A percentile compares a stretch with the other conserved stretches of the same genome.
Evolutionary conservation across 2,888 invertebrate genomes (phyloP).

Genomic region (Plagiodera versicolora): DNA sequence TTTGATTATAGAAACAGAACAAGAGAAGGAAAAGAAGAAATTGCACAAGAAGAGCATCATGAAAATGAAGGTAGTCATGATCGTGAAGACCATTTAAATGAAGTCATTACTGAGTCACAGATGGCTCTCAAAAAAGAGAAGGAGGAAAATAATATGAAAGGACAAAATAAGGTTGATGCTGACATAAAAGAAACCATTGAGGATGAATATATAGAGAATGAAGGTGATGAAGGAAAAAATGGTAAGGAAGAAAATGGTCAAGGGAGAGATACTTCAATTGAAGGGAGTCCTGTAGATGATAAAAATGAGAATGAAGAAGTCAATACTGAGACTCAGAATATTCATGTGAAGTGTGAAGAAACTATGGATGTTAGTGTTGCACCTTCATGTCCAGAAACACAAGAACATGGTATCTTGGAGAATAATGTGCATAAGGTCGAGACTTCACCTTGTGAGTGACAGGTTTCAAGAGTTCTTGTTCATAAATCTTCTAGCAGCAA

Average conservation of each 20-base stretch:
- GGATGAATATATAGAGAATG: neutral
- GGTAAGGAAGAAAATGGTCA: neutral
- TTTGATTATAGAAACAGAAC: conserved; percentile 43
- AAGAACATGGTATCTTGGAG: neutral
- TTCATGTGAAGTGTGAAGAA: conserved; percentile 2
- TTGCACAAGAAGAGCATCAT: conserved; percentile 6
- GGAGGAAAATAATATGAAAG: neutral
- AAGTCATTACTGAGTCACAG: conserved; percentile 3
- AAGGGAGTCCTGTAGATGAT: too few relatives aligned
- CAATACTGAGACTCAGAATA: neutral
- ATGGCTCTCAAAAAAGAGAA: conserved; percentile 5
- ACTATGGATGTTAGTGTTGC: conserved; percentile 1
- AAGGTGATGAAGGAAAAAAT: conserved; percentile 1
- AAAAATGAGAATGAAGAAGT: neutral
- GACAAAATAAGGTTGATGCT: neutral
- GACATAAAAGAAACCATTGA: too few relatives aligned
- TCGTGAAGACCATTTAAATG: conserved; percentile 13
- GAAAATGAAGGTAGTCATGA: conserved; percentile 14
- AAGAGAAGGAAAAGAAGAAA: conserved; percentile 21
- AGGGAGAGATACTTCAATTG: too few relatives aligned
- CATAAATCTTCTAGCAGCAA: neutral
- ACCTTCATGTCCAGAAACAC: neutral
- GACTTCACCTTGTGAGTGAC: neutral
- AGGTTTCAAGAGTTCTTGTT: neutral
- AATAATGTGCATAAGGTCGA: neutral